Conservation (phyloP, 1,140 invertebrate species). For the Brevipalpus yothersi region DNA sequence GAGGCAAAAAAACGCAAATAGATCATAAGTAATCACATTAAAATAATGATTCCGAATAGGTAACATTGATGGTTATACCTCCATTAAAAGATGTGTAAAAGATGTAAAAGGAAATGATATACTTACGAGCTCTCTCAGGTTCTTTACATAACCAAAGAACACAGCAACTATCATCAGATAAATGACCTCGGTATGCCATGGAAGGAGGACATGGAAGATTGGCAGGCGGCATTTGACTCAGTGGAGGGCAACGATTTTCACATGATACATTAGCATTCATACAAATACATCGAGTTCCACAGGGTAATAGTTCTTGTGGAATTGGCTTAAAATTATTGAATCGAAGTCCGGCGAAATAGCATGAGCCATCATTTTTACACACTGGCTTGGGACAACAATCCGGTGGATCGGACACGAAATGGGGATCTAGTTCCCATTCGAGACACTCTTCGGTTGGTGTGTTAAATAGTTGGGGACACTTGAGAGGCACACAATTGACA, state of each 20-base stretch:
- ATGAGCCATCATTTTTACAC: constrained; percentile 17
- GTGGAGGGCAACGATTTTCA: constrained; percentile 42
- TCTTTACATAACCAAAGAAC: constrained; percentile 21
- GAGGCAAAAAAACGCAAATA: too few relatives aligned
- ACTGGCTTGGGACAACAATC: constrained; percentile 46
- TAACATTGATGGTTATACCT: not conserved
- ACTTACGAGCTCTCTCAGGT: constrained; percentile 2
- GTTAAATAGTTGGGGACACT: constrained; percentile 12
- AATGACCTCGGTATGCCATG: constrained; percentile 21
- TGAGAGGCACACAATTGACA: constrained; percentile 37
- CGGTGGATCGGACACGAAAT: constrained; percentile 41
- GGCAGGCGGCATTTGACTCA: constrained; percentile 41
- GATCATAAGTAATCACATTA: too few relatives aligned
- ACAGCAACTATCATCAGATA: constrained; percentile 42
- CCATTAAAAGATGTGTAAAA: not conserved
- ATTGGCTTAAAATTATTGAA: constrained; percentile 36
- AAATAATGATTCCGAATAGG: not conserved
- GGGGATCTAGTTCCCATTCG: constrained; percentile 46
- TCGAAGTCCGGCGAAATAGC: constrained; percentile 22
- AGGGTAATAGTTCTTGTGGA: constrained; percentile 35
- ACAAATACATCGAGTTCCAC: constrained; percentile 58
- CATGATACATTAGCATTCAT: constrained; percentile 62
- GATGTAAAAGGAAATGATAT: not conserved
- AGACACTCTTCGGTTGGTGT: constrained; percentile 43
- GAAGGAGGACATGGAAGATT: constrained; percentile 36